Conservation (phyloP, 1,140 invertebrate species). For the Pogonomyrmex barbatus region DNA sequence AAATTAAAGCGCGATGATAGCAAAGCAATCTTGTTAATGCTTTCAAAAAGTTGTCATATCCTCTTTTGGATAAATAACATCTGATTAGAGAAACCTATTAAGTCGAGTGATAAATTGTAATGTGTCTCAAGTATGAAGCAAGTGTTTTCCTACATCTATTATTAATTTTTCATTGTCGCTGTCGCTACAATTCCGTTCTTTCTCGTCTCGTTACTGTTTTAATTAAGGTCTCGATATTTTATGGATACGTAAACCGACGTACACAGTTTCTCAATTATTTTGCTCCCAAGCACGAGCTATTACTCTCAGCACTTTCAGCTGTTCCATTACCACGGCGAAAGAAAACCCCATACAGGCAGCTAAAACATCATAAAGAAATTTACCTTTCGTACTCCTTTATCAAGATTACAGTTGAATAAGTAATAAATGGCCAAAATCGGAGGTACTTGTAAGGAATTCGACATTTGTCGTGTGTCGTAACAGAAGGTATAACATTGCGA, state of each 20-base stretch:
- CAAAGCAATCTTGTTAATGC: slow-evolving; percentile 8
- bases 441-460: neutral
- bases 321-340: slow-evolving; percentile 24
- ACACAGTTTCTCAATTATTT: slow-evolving; percentile 61
- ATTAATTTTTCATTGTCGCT: slow-evolving; percentile 62
- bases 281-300: neutral
- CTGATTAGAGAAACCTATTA: slow-evolving; percentile 46
- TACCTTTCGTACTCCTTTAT: neutral
- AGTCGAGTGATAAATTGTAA: slow-evolving; percentile 40
- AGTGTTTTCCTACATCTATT: slow-evolving; percentile 13
- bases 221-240: slow-evolving; percentile 58
- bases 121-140: slow-evolving; percentile 14
- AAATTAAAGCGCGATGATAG: neutral
- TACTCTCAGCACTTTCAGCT: slow-evolving; percentile 6
- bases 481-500: neutral
- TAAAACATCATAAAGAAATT: neutral
- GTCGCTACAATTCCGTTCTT: slow-evolving; percentile 16
- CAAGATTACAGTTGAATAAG: slow-evolving; percentile 26
- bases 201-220: slow-evolving; percentile 45
- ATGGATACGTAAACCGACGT: slow-evolving; percentile 50
- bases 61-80: slow-evolving; percentile 19
- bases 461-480: neutral
- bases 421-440: slow-evolving; percentile 1
- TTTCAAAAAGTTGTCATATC: neutral
- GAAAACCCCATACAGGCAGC: slow-evolving; percentile 2